Conservation (phyloP, 2,797 vertebrate genomes). For the Erpetoichthys calabaricus region DNA sequence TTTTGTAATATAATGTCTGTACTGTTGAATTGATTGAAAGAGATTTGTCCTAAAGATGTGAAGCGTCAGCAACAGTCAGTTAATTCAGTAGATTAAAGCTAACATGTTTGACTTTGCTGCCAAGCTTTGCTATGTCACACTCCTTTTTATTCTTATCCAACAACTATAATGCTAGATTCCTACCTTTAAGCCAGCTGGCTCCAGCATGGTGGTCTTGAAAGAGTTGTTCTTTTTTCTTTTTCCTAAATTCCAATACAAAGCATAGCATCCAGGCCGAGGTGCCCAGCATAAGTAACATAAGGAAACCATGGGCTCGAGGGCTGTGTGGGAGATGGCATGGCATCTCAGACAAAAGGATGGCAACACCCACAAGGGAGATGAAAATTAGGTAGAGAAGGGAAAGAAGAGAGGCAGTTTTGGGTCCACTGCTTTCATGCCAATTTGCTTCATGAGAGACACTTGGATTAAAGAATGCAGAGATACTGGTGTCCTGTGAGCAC, state of each 20-base stretch:
- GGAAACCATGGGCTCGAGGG: slow-evolving; percentile 16
- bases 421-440: slow-evolving; percentile 7
- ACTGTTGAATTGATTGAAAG: too few relatives aligned
- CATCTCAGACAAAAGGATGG: slow-evolving; percentile 21
- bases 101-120: too few relatives aligned
- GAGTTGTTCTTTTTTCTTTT: slow-evolving; percentile 16
- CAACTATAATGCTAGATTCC: not conserved
- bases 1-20: too few relatives aligned
- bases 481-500: not conserved
- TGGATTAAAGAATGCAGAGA: not conserved
- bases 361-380: slow-evolving; percentile 22
- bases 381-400: slow-evolving; percentile 22
- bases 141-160: too few relatives aligned
- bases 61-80: too few relatives aligned
- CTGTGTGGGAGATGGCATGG: slow-evolving; percentile 15
- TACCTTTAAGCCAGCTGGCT: slow-evolving; percentile 26
- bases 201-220: slow-evolving; percentile 25
- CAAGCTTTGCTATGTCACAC: too few relatives aligned
- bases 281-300: slow-evolving; percentile 21
- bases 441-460: not conserved
- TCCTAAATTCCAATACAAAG: slow-evolving; percentile 18
- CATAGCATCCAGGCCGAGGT: slow-evolving; percentile 26
- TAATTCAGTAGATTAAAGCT: too few relatives aligned
- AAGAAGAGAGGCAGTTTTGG: slow-evolving; percentile 15
- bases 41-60: too few relatives aligned